Evolutionary conservation across 2,113 vertebrate species (phyloP), one percentile per base, ranked within the genome.

Genomic region (Bagarius yarrelli): DNA sequence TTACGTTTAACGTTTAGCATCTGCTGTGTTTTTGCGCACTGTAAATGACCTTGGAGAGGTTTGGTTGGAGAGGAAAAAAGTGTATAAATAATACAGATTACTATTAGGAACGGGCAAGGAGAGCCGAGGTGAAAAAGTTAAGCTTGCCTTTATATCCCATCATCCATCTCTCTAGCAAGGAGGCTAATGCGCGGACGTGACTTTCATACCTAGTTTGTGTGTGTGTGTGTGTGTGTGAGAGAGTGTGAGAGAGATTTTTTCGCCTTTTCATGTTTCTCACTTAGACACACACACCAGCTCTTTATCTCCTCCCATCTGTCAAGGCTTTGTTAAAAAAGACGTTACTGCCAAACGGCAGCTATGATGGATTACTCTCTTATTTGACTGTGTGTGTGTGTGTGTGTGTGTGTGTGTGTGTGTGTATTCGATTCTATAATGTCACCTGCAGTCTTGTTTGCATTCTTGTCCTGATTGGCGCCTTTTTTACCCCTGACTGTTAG

Each of bases 321-420:
- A 91, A 85, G 73, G 72, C 84, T 88, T 90, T 89, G 91, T 91
- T 91, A 70, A 88, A 78, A 85, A 88, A 90, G 85, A 85, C 80
- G 64, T 86, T 88, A 85, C 90, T 79, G 81, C 88, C 83, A 87
- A 90, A 93, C 89, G 90, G 87, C 90, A 89, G 72, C 32, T 86
- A 88, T 93, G 92, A 93, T 93, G 89, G 92, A 93, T 93, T 91
- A 90, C 88, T 90, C 88, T 87, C 91, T 93, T 86, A 92, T 90
- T 92, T 90, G 88, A 86, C 85, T 83, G 86, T 85, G 79, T 87
- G 89, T 92, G 75, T 77, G 32, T 85, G 84, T 86, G 87, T 83
- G 86, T 84, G 86, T 80, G 78, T 81, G 76, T 78, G 81, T 82
- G 61, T 27, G 76, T 60, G 66, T 81, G 83, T 50, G 16, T 83